A percentile compares a stretch with the other conserved stretches of the same genome.
These are phyloP conservation scores for Mungos mungo DNA, from an alignment of 2,113 vertebrate genomes.

Conservation along the genomic window DNA sequence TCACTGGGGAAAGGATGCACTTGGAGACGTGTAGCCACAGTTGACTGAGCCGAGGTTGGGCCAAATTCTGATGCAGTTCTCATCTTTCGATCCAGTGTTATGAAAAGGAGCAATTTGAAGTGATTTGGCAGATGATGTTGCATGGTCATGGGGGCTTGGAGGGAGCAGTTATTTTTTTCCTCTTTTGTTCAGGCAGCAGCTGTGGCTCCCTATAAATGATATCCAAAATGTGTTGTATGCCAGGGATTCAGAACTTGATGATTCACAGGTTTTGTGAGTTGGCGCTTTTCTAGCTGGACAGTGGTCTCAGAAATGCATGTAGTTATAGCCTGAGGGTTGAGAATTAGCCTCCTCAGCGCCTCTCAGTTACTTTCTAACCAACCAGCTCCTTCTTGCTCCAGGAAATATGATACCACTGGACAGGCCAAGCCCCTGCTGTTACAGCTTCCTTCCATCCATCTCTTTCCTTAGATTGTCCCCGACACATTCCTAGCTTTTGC, in stretches of 20 bases:
- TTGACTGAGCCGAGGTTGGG: background rate
- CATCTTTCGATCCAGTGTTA: background rate
- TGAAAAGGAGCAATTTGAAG: conserved; percentile 41
- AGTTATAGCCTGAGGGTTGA: background rate
- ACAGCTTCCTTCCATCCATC: background rate
- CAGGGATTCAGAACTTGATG: conserved; percentile 64
- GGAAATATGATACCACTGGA: background rate
- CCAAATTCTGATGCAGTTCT: background rate
- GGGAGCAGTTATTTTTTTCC: conserved; percentile 73
- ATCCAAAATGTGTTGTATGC: conserved; percentile 41
- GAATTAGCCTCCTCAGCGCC: background rate
- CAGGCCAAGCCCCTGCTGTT: fast-evolving
- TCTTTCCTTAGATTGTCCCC: background rate
- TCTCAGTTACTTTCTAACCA: background rate
- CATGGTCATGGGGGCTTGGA: background rate
- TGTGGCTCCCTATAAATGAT: conserved; percentile 71
- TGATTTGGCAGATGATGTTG: background rate
- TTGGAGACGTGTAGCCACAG: background rate
- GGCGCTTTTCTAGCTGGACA: conserved; percentile 27
- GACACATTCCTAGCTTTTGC: background rate
- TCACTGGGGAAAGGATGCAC: background rate
- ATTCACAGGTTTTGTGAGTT: conserved; percentile 62
- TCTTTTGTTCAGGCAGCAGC: conserved; percentile 76
- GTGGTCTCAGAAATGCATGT: background rate
- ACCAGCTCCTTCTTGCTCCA: background rate